These are phyloP conservation scores for Diarsia mendica DNA, from an alignment of 2,888 invertebrate species.

Conservation along the genomic window DNA sequence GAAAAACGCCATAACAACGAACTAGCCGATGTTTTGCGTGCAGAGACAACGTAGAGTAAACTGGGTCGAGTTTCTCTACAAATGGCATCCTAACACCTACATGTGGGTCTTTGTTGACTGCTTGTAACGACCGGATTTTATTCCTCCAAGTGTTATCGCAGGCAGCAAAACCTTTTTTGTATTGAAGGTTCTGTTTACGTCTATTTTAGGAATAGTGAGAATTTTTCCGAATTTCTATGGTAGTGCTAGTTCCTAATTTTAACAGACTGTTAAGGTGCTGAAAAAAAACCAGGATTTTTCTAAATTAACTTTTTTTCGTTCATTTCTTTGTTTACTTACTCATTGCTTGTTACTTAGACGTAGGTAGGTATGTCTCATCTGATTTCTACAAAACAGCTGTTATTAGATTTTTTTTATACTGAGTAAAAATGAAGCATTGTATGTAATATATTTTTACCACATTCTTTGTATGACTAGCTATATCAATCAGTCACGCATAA, in stretches of 20 bases:
- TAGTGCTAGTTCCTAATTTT: neutral
- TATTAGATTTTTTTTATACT: neutral
- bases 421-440: neutral
- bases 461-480: neutral
- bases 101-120: conserved; percentile 2
- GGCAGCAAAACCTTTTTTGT: neutral
- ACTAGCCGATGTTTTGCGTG: conserved; percentile 13
- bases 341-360: neutral
- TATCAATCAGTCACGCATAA: neutral
- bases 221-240: neutral
- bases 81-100: conserved; percentile 21
- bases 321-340: neutral
- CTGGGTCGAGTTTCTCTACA: conserved; percentile 32
- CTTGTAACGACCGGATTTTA: neutral
- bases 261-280: neutral
- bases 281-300: neutral
- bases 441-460: too few species aligned
- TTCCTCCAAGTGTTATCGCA: neutral
- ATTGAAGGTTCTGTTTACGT: neutral
- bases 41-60: conserved; percentile 6
- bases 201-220: neutral
- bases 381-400: neutral
- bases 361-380: too few species aligned
- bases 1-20: neutral
- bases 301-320: neutral